phyloP scores from a whole-genome alignment of 1,140 invertebrate species.

The Zophobas atratus region DNA sequence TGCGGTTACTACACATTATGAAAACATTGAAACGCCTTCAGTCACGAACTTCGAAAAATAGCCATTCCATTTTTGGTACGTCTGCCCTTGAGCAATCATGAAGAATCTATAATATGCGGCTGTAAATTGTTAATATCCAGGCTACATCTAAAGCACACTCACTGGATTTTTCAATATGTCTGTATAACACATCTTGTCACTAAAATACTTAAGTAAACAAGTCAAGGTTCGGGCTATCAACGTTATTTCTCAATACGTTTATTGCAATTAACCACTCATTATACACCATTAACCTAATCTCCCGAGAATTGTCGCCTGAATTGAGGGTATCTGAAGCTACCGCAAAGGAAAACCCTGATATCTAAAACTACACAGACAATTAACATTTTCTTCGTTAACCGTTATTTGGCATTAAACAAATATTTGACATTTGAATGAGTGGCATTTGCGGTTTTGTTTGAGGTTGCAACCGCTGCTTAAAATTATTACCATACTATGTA shows the following conservation, averaged over 20 bases:
- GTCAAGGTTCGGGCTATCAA: conserved; percentile 32
- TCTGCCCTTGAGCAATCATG: conserved; percentile 62
- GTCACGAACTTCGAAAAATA: conserved; percentile 63
- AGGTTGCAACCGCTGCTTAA: conserved; percentile 15
- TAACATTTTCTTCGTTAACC: conserved; percentile 21
- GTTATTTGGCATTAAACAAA: conserved; percentile 40
- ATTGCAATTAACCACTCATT: conserved; percentile 39
- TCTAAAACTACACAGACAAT: conserved; percentile 6
- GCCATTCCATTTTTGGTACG: conserved; percentile 63
- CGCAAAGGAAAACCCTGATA: neutral
- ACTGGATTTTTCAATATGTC: conserved; percentile 19
- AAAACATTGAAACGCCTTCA: conserved; percentile 57
- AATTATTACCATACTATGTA: neutral
- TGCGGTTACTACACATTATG: conserved; percentile 50
- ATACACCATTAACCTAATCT: conserved; percentile 34
- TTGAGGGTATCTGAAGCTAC: neutral
- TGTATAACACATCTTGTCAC: conserved; percentile 28
- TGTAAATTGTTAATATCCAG: conserved; percentile 52
- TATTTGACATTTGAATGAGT: conserved; percentile 39
- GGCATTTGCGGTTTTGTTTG: conserved; percentile 29
- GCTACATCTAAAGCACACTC: conserved; percentile 39
- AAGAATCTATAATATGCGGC: conserved; percentile 60
- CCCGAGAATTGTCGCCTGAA: conserved; percentile 8
- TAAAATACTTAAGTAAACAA: conserved; percentile 39
- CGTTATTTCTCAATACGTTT: conserved; percentile 40